Evolutionary conservation across 23 tunicate genomes (phyloP), one percentile per base, ranked within the genome.

Genomic region (Ascidia mentula): DNA sequence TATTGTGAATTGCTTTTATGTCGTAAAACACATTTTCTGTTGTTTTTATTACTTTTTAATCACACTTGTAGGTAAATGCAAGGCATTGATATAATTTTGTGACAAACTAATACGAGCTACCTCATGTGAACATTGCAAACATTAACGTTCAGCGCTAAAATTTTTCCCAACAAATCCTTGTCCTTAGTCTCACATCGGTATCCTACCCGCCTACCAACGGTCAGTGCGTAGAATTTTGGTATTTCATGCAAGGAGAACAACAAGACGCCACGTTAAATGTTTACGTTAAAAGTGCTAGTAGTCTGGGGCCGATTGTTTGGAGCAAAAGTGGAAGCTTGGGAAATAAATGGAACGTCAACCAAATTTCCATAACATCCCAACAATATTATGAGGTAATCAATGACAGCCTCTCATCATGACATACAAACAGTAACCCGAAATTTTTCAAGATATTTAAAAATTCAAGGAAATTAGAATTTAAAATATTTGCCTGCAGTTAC

Each of bases 191-290:
- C 12, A 40, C 40, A 38, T 72, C 87, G 20, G 69, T 74, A 42
- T 36, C 94, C 17, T 74, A 60, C 39, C 74, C 94, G 12, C 83
- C 94, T 13, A 83, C 88, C 69, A 72, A 45, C 31, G 94, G 80
- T 5, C 59, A 73, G 34, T 89, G 94, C 38, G 24, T 83, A 69
- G 88, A 89, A 75, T 83, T 83, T 36, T 89, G 94, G 94, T 89
- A 79, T 72, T 83, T 69, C 69, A 89, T 89, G 94, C 70, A 33
- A 35, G 94, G 94, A 6, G 22, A 45, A 7, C 69, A 34, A 15
- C 24, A 28, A 6, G 94, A 86, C 34, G 60, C 73, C 59, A 22
- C 59, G 26, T 46, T 89, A 65, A 34, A 78, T 18, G 78, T 74
- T 26, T 89, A 89, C 53, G 31, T 89, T 31, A 72, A 60, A 61